Base-by-base conservation (phyloP, 2,113 vertebrate genomes). In the Abramis brama region DNA sequence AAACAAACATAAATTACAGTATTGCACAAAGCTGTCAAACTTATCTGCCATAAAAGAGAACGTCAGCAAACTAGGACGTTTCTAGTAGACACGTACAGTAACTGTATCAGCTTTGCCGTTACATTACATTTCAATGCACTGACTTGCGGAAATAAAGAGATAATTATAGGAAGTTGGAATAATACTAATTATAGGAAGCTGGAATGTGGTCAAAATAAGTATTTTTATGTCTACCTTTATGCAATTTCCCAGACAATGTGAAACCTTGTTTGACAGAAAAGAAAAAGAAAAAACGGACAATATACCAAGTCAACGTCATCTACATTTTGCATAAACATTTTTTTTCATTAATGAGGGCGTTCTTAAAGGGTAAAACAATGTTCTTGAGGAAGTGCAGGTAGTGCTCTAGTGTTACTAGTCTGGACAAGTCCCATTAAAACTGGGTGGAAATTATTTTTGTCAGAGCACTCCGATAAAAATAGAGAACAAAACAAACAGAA, bases 121-220 rank as follows among this genome's bases (percentile, higher is more conserved):
- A 36, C n/a, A 71, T 60, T n/a, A 27, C 19, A 43, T 21, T 75
- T 30, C 9, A 64, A 64, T 12, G 15, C 3, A 4, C 17, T 45
- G 36, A 66, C 74, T 77, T 75, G 23, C 79, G 64, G 73, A 30
- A 68, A 78, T 19, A 74, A 62, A 64, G 36, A 77, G 36, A 79
- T 71, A 71, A 17, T 86, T 27, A 76, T 77, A 66, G 21, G 17
- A 74, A 47, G 36, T 5, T 84, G 91, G 92, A n/a, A n/a, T n/a
- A n/a, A n/a, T n/a, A n/a, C n/a, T 71, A 71, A 17, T 86, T 27
- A 76, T 77, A 66, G 21, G 17, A 74, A 47, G 36, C 3, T 84
- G 91, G 92, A 94, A 94, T 91, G 91, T 91, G 75, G 62, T 76
- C n/a, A 55, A 75, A 77, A 60, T 6, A 11, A 70, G 30, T 21